Conservation (phyloP, 2,113 vertebrate genomes). For the Hippocampus abdominalis region DNA sequence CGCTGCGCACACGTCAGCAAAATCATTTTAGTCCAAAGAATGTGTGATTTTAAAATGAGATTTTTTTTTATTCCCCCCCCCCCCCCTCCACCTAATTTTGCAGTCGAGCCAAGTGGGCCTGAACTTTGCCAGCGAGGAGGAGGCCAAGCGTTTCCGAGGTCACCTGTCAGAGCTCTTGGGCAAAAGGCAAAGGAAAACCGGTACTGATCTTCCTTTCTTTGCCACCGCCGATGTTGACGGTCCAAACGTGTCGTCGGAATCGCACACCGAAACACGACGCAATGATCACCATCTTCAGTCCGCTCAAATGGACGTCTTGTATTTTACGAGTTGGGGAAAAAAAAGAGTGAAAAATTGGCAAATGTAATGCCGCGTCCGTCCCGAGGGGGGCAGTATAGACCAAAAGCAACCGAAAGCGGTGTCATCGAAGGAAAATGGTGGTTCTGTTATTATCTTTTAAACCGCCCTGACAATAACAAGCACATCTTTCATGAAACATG, state of each 20-base stretch:
- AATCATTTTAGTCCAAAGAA: neutral
- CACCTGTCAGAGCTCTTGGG: constrained; percentile 75
- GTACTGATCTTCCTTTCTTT: constrained; percentile 58
- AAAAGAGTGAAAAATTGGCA: too few species aligned
- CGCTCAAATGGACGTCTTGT: too few species aligned
- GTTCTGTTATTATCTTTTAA: neutral
- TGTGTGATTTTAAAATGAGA: neutral
- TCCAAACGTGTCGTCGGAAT: neutral
- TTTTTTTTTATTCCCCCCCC: neutral
- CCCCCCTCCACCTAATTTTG: neutral
- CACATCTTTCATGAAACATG: neutral
- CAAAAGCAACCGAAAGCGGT: neutral
- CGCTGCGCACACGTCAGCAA: neutral
- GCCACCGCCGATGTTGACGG: neutral
- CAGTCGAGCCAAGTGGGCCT: constrained; percentile 92
- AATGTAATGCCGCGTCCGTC: neutral
- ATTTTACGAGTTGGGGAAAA: too few species aligned
- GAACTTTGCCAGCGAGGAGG: constrained; percentile 95
- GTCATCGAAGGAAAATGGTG: neutral
- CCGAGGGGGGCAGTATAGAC: constrained; percentile 15
- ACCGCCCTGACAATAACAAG: neutral
- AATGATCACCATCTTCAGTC: neutral
- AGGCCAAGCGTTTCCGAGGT: constrained; percentile 83
- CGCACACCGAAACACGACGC: neutral
- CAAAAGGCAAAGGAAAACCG: constrained; percentile 84